phyloP scores from a whole-genome alignment of 2,797 vertebrate genomes.

The Epinephelus malabaricus region DNA sequence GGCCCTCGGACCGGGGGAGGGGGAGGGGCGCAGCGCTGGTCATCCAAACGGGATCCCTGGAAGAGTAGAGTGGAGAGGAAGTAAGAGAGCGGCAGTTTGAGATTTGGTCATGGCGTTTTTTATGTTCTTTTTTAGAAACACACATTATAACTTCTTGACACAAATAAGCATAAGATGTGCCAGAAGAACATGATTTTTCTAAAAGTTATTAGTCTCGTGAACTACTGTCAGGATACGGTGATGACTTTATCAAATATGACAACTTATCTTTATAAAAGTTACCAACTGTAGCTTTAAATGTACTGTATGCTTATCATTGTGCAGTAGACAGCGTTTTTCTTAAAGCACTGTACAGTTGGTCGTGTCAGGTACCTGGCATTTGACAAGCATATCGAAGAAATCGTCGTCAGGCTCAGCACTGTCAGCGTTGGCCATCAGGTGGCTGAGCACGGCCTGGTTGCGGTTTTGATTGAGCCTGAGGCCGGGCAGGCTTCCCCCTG shows the following conservation, averaged over 20 bases:
- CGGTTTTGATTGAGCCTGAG: slow-evolving; percentile 86
- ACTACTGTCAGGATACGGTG: too few species aligned
- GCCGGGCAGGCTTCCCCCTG: slow-evolving; percentile 88
- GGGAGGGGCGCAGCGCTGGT: slow-evolving; percentile 96
- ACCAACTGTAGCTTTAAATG: too few species aligned
- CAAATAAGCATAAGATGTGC: too few species aligned
- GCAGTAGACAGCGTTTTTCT: too few species aligned
- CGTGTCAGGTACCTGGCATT: slow-evolving; percentile 90
- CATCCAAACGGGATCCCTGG: slow-evolving; percentile 95
- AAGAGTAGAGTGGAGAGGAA: not conserved
- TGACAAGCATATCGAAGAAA: slow-evolving; percentile 96
- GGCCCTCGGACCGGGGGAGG: slow-evolving; percentile 88
- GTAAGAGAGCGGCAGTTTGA: not conserved
- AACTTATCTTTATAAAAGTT: too few species aligned
- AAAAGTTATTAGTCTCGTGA: too few species aligned
- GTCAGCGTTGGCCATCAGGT: slow-evolving; percentile 86
- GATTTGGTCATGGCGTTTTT: not conserved
- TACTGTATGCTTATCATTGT: too few species aligned
- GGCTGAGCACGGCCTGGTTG: slow-evolving; percentile 86
- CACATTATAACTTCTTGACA: too few species aligned
- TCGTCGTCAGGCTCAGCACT: slow-evolving; percentile 90
- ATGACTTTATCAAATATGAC: too few species aligned
- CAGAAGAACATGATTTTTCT: too few species aligned
- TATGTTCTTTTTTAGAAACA: too few species aligned
- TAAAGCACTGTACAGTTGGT: not conserved